Conservation (phyloP, 2,113 vertebrate genomes). For the Cyanistes caeruleus region DNA sequence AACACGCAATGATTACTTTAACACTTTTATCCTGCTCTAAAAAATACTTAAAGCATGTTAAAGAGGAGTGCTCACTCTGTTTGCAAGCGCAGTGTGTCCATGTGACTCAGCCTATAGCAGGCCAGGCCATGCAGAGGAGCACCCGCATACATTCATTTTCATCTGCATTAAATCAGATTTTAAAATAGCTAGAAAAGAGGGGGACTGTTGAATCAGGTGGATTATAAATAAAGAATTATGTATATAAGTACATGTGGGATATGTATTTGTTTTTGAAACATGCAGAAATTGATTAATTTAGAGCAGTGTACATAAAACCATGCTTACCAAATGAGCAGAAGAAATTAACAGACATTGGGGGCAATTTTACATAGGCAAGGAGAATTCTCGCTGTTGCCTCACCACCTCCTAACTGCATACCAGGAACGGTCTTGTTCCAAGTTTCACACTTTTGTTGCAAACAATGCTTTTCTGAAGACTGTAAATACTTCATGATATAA, state of each 20-base stretch:
- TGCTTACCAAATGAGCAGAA: not conserved
- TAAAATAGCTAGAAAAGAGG: not conserved
- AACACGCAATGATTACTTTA: not conserved
- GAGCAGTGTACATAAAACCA: not conserved
- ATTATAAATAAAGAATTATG: not conserved
- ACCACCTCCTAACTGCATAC: not conserved
- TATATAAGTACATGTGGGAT: not conserved
- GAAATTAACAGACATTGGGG: not conserved
- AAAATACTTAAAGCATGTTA: not conserved
- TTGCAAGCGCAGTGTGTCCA: not conserved
- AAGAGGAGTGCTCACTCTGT: not conserved
- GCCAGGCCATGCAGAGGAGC: not conserved
- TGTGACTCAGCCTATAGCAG: not conserved
- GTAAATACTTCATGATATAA: not conserved
- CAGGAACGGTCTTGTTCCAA: not conserved
- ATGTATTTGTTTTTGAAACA: not conserved
- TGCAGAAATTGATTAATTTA: not conserved
- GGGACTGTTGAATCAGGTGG: accelerated
- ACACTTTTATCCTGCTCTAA: not conserved
- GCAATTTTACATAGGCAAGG: not conserved
- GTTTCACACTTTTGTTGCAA: not conserved
- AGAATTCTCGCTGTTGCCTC: not conserved
- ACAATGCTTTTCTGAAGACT: not conserved
- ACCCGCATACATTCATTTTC: accelerated
- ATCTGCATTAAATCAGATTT: not conserved